Evolutionary conservation across 2,113 vertebrate species (phyloP).

Genomic region (Morphnarchus princeps): DNA sequence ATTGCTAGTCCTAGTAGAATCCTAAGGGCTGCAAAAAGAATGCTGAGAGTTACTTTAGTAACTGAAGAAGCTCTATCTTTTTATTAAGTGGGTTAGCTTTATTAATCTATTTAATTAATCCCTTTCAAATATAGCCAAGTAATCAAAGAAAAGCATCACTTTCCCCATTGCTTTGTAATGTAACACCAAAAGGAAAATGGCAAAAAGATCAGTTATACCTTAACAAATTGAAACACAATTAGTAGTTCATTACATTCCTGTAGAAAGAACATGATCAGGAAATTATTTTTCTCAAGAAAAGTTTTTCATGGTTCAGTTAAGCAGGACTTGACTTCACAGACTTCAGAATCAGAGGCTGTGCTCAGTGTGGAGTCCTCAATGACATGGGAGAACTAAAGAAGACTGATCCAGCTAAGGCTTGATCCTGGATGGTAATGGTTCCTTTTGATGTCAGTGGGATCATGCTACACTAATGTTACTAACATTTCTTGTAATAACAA

Average conservation of each 20-base stretch:
- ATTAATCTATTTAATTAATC: constrained; percentile 1
- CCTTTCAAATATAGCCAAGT: not conserved
- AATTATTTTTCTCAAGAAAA: not conserved
- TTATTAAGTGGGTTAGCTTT: constrained; percentile 1
- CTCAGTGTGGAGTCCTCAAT: not conserved
- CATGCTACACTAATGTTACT: not conserved
- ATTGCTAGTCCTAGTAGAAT: not conserved
- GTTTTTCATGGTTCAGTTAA: not conserved
- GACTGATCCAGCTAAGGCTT: not conserved
- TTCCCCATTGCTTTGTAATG: not conserved
- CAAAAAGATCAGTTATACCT: not conserved
- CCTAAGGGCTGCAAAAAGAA: not conserved
- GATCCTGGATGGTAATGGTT: not conserved
- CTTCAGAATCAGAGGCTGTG: not conserved
- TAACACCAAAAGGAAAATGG: not conserved
- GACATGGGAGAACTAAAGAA: not conserved
- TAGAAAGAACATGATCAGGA: not conserved
- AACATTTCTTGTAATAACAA: not conserved
- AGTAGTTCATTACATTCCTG: not conserved
- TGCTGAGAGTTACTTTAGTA: not conserved
- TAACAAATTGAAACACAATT: not conserved
- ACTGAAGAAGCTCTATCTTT: not conserved
- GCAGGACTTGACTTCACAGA: not conserved
- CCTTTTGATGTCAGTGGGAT: not conserved
- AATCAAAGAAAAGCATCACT: not conserved